Conservation (phyloP, 1,140 invertebrate genomes). For the Brachionus asplanchnoidis region DNA sequence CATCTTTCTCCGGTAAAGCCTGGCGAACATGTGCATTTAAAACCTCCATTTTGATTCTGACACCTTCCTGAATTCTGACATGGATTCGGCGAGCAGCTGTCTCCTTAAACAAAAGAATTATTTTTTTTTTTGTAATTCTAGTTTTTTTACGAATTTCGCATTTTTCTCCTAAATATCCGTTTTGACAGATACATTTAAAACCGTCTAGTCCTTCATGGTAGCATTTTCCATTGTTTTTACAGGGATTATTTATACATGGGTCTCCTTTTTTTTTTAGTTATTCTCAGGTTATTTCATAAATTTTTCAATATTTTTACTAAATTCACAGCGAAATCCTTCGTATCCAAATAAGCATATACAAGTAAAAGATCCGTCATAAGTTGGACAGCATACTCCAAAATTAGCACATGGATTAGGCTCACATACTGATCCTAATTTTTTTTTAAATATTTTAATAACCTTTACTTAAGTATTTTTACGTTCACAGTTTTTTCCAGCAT, state of each 20-base stretch:
- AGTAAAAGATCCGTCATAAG: neutral
- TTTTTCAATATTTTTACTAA: neutral
- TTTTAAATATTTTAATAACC: neutral
- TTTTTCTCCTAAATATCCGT: slow-evolving; percentile 42
- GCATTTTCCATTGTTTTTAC: slow-evolving; percentile 14
- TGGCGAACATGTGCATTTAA: slow-evolving; percentile 7
- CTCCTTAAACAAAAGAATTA: neutral
- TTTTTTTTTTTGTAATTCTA: neutral
- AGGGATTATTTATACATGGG: neutral
- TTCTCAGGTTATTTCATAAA: neutral
- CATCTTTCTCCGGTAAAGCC: slow-evolving; percentile 34
- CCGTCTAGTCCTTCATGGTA: neutral
- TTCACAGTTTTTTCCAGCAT: slow-evolving; percentile 45
- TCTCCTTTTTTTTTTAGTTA: neutral
- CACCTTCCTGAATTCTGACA: slow-evolving; percentile 5
- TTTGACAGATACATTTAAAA: slow-evolving; percentile 43
- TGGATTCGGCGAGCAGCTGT: slow-evolving; percentile 43
- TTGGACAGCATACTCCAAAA: neutral
- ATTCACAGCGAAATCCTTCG: slow-evolving; percentile 16
- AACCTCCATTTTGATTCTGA: neutral
- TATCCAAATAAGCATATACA: neutral
- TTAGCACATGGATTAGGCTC: neutral
- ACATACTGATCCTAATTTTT: neutral
- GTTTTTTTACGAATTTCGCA: slow-evolving; percentile 20
- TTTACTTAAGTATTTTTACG: neutral